Conservation (phyloP, 2,797 vertebrate genomes). For the Kryptolebias ocellatus region DNA sequence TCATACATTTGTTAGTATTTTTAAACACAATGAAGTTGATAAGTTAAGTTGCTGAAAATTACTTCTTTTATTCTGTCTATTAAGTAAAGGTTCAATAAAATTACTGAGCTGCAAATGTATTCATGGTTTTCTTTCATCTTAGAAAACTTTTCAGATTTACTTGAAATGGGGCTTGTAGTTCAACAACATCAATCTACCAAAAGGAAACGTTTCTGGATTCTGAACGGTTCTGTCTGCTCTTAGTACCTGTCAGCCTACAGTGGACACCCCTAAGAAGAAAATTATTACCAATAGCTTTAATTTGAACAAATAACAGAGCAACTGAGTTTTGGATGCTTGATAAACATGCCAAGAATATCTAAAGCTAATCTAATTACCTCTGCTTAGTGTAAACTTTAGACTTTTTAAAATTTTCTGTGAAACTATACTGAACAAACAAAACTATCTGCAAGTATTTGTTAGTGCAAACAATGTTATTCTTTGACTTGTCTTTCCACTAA, state of each 20-base stretch:
- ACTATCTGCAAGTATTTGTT: not conserved
- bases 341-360: no score
- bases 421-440: not conserved
- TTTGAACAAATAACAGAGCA: no score
- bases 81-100: not conserved
- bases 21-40: not conserved
- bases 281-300: no score
- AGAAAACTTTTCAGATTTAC: not conserved
- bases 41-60: no score
- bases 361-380: no score
- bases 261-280: not conserved
- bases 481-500: slow-evolving; percentile 6
- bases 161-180: not conserved
- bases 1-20: not conserved
- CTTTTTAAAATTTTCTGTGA: not conserved
- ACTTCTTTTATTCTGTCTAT: not conserved
- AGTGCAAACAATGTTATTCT: not conserved
- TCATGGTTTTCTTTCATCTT: not conserved
- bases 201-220: no score
- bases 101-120: not conserved
- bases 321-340: no score
- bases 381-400: no score
- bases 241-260: not conserved
- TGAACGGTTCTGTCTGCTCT: no score
- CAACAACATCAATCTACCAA: not conserved